phyloP scores from a whole-genome alignment of 2,888 invertebrate genomes.

The Kuschelorhynchus macadamiae region DNA sequence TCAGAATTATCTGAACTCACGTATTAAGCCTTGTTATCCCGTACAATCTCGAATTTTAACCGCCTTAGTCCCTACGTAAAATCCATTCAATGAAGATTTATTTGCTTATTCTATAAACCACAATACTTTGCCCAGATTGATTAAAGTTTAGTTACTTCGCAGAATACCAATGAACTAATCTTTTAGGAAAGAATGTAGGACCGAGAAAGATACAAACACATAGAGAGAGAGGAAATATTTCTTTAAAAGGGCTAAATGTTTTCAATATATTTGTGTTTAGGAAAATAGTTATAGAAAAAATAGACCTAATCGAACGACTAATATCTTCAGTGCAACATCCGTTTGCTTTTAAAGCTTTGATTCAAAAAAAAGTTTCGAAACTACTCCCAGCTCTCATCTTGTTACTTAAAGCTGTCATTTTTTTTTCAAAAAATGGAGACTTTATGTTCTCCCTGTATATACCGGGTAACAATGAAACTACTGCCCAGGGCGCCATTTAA shows the following conservation, averaged over 20 bases:
- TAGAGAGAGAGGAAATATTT: constrained; percentile 16
- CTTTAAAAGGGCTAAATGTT: constrained; percentile 10
- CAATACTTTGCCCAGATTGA: constrained; percentile 43
- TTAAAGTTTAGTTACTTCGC: constrained; percentile 38
- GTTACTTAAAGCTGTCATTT: too few species aligned
- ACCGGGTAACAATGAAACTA: too few species aligned
- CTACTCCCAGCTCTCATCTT: too few species aligned
- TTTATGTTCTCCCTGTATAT: too few species aligned
- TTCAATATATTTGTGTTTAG: not conserved
- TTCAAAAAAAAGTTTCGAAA: too few species aligned
- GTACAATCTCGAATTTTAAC: constrained; percentile 16
- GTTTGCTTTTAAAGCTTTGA: too few species aligned
- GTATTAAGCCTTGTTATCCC: not conserved
- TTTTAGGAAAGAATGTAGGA: constrained; percentile 33
- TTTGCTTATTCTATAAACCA: constrained; percentile 42
- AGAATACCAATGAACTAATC: constrained; percentile 45
- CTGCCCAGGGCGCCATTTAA: too few species aligned
- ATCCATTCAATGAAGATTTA: constrained; percentile 30
- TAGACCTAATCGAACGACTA: too few species aligned
- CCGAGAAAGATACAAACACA: too few species aligned
- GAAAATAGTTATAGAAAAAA: too few species aligned
- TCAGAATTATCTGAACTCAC: not conserved
- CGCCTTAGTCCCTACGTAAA: constrained; percentile 17
- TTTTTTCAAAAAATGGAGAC: too few species aligned
- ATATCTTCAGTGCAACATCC: too few species aligned